These are phyloP conservation scores for Chloroclysta siterata DNA, from an alignment of 2,888 invertebrate species.

Conservation along the genomic window DNA sequence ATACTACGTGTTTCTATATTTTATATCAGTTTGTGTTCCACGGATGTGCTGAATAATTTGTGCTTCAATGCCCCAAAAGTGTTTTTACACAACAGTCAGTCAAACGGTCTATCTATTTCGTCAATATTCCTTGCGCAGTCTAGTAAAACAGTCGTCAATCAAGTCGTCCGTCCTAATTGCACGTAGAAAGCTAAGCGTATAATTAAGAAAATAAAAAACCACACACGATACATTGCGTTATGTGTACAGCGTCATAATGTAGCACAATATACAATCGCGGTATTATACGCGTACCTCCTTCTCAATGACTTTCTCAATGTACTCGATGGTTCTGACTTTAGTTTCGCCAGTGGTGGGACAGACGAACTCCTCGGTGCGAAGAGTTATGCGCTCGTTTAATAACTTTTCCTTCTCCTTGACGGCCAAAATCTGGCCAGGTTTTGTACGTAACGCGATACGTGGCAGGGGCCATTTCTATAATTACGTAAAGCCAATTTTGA, in stretches of 20 bases:
- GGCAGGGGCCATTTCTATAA: slow-evolving; percentile 88
- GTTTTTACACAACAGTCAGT: slow-evolving; percentile 41
- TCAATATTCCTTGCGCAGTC: slow-evolving; percentile 17
- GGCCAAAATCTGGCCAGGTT: slow-evolving; percentile 92
- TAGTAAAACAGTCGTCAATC: slow-evolving; percentile 32
- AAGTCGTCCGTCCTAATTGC: slow-evolving; percentile 54
- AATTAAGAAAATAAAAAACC: slow-evolving; percentile 64
- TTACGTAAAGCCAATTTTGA: slow-evolving; percentile 80
- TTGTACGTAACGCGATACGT: slow-evolving; percentile 94
- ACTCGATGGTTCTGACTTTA: slow-evolving; percentile 95
- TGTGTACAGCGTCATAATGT: slow-evolving; percentile 76
- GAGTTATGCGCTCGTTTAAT: slow-evolving; percentile 94
- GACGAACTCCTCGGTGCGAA: slow-evolving; percentile 94
- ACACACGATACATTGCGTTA: slow-evolving; percentile 74
- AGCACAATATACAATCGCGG: slow-evolving; percentile 75
- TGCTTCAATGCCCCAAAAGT: slow-evolving; percentile 40
- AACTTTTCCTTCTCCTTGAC: slow-evolving; percentile 95
- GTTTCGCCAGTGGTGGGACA: slow-evolving; percentile 94
- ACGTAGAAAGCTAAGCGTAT: slow-evolving; percentile 79
- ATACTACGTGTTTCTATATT: slow-evolving; percentile 39
- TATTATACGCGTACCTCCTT: slow-evolving; percentile 91
- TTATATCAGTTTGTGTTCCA: slow-evolving; percentile 36
- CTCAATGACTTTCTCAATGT: slow-evolving; percentile 97
- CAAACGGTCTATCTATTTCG: slow-evolving; percentile 36
- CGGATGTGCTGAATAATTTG: slow-evolving; percentile 41